Evolutionary conservation across 1,140 invertebrate genomes (phyloP), one percentile per base, ranked within the genome.

Genomic region (Plectrocnemia conspersa): DNA sequence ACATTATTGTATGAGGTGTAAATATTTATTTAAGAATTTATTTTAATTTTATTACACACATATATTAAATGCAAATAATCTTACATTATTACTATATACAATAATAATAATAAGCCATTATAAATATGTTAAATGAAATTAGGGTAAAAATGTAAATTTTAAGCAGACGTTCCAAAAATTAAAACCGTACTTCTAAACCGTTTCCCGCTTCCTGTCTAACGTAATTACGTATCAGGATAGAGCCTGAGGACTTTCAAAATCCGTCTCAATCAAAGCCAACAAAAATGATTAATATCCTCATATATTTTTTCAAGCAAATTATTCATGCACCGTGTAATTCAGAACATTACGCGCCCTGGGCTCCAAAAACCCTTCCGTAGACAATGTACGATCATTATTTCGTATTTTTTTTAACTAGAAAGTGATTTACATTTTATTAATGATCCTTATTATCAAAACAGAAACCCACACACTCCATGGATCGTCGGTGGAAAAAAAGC

Each of bases 381-480:
- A 50, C 47, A 50, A 38, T 50, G 45, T 23, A 13, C 10, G 16
- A 25, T 45, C 29, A 27, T 45, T 45, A 15, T 13, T 11, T 19
- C 2, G 11, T 13, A 38, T 27, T 56, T 59, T 60, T 56, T 56
- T 24, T 23, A 33, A 9, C 36, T 22, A 15, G 13, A 21, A 52
- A 38, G 50, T 61, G 58, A 61, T 61, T 61, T 61, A 61, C 58
- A 61, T 61, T 56, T 56, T 56, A 61, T 61, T 61, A 61, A 61
- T 61, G 58, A 61, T 61, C 46, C 49, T 36, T 45, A 56, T 61
- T 61, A 61, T 61, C 54, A 56, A 61, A 60, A 61, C 52, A 56
- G 48, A 54, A 61, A 56, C 54, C 54, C 54, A 56, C 58, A 56
- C 36, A 56, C 58, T 56, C 49, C 48, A 54, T 35, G 33, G 44